Percentiles rank a stretch among this genome's conserved stretches.
phyloP scores from a whole-genome alignment of 2,888 invertebrate species.

The Emmelina monodactyla region DNA sequence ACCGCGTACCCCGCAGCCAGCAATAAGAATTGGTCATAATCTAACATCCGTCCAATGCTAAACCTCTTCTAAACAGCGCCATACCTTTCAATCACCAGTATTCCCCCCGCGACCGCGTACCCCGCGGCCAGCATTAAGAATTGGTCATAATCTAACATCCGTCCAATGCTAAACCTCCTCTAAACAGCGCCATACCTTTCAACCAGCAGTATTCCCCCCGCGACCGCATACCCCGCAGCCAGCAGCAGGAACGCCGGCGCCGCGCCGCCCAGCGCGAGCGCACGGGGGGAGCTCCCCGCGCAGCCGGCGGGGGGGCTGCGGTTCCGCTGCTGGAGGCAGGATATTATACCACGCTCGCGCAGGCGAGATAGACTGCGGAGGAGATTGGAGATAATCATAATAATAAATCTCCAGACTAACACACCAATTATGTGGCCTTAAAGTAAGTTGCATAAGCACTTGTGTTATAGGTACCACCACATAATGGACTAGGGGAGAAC shows the following conservation, averaged over 20 bases:
- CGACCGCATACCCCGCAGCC: slow-evolving; percentile 28
- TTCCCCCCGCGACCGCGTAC: slow-evolving; percentile 22
- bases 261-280: slow-evolving; percentile 45
- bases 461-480: no score
- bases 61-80: no score
- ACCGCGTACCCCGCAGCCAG: slow-evolving; percentile 30
- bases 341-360: slow-evolving; percentile 36
- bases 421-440: no score
- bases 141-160: no score
- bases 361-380: slow-evolving; percentile 32
- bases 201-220: slow-evolving; percentile 27
- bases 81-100: slow-evolving; percentile 42
- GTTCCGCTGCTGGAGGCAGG: slow-evolving; percentile 27
- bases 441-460: no score
- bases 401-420: no score
- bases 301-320: slow-evolving; percentile 24
- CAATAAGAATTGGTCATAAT: no score
- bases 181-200: no score
- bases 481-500: no score
- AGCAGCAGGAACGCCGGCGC: slow-evolving; percentile 48
- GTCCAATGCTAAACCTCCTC: no score
- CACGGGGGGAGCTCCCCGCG: slow-evolving; percentile 38
- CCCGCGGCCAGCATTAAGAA: slow-evolving; percentile 38
- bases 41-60: no score
- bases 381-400: no score